These are phyloP conservation scores for Nowickia ferox DNA, from an alignment of 2,888 invertebrate species.

Conservation along the genomic window DNA sequence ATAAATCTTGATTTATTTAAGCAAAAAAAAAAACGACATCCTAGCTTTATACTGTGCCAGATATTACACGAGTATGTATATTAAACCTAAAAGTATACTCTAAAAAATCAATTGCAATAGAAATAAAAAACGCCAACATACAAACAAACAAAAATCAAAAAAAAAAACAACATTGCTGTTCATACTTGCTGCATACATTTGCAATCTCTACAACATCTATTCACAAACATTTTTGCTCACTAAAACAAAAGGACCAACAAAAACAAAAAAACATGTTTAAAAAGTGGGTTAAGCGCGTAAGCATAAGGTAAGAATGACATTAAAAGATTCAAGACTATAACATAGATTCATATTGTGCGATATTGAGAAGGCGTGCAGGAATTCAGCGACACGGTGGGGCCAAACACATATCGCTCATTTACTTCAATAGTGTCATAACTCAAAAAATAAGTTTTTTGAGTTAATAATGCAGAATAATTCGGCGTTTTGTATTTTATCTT, in stretches of 20 bases:
- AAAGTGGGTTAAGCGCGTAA: conserved; percentile 83
- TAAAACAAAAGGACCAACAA: conserved; percentile 2
- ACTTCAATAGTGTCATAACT: too few species aligned
- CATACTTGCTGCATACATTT: conserved; percentile 19
- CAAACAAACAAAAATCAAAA: conserved; percentile 19
- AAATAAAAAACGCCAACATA: neutral
- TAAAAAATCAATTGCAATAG: conserved; percentile 57
- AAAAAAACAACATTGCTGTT: conserved; percentile 22
- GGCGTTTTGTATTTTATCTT: too few species aligned
- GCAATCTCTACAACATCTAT: conserved; percentile 29
- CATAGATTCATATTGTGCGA: neutral
- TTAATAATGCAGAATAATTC: too few species aligned
- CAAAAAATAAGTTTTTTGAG: too few species aligned
- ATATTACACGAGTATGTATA: conserved; percentile 31
- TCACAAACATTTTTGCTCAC: conserved; percentile 10
- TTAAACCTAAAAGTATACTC: conserved; percentile 54
- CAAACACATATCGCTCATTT: too few species aligned
- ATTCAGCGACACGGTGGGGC: too few species aligned
- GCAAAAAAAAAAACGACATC: neutral
- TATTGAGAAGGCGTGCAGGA: neutral
- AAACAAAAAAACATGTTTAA: conserved; percentile 78
- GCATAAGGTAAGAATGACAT: conserved; percentile 79
- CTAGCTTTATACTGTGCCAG: conserved; percentile 33
- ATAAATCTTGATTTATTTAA: conserved; percentile 8
- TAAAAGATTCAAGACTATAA: neutral